Evolutionary conservation across 1,140 invertebrate genomes (phyloP).

Genomic region (Leptopilina boulardi): DNA sequence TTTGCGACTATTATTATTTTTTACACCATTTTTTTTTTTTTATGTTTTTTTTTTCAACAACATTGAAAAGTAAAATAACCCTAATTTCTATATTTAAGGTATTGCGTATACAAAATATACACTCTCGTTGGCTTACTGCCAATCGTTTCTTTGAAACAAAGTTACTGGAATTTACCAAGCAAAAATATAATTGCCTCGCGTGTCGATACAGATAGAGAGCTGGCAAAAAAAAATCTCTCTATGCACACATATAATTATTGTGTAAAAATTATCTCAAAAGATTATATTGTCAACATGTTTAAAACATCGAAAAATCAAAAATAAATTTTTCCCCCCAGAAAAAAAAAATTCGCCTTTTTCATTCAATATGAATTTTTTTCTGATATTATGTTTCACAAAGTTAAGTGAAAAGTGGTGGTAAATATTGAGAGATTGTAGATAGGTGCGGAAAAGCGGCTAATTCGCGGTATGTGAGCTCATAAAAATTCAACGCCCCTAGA

Average conservation of each 20-base stretch:
- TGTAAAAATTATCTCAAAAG: slow-evolving; percentile 27
- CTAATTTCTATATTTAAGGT: slow-evolving; percentile 2
- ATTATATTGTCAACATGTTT: no score
- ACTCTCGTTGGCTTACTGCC: slow-evolving; percentile 28
- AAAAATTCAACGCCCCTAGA: slow-evolving; percentile 64
- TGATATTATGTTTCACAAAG: not conserved
- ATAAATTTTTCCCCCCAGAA: no score
- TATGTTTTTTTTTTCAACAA: not conserved
- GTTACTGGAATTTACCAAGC: slow-evolving; percentile 26
- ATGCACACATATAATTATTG: slow-evolving; percentile 40
- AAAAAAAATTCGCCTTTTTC: no score
- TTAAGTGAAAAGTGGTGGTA: not conserved
- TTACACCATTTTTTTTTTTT: not conserved
- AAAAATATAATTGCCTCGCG: slow-evolving; percentile 36
- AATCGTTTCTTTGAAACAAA: slow-evolving; percentile 31
- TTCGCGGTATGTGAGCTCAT: slow-evolving; percentile 61
- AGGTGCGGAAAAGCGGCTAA: slow-evolving; percentile 52
- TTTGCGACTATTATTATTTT: slow-evolving; percentile 28
- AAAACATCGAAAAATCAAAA: no score
- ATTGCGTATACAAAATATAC: slow-evolving; percentile 14
- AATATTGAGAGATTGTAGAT: slow-evolving; percentile 26
- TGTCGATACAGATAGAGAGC: slow-evolving; percentile 33
- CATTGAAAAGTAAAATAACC: not conserved
- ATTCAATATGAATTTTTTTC: no score
- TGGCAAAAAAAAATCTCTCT: not conserved